phyloP scores from a whole-genome alignment of 1,140 invertebrate genomes.

The Saccostrea glomerata region DNA sequence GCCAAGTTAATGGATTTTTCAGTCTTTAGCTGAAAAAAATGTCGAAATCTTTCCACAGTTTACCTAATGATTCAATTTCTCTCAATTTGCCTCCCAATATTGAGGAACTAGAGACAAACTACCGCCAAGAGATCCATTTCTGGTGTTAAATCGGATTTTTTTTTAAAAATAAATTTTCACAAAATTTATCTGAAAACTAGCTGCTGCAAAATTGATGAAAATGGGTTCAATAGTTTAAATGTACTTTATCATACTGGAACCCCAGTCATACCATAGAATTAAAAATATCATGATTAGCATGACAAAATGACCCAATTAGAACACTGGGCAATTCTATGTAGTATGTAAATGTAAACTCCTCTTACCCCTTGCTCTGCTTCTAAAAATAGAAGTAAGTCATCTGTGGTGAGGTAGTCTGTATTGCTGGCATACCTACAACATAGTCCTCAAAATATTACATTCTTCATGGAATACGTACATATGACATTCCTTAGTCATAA shows the following conservation, averaged over 20 bases:
- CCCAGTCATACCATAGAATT: not conserved
- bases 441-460: not conserved
- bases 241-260: too few relatives aligned
- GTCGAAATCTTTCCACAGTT: not conserved
- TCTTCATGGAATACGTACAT: not conserved
- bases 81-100: not conserved
- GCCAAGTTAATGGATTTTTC: not conserved
- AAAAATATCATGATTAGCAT: too few relatives aligned
- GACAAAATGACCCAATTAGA: not conserved
- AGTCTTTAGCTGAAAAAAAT: not conserved
- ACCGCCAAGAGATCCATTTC: not conserved
- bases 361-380: slow-evolving; percentile 84
- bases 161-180: too few relatives aligned
- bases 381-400: slow-evolving; percentile 83
- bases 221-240: too few relatives aligned
- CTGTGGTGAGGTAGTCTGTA: slow-evolving; percentile 82
- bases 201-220: too few relatives aligned
- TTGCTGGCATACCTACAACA: slow-evolving; percentile 83
- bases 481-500: not conserved
- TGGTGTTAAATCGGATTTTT: not conserved
- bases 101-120: not conserved
- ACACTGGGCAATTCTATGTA: not conserved
- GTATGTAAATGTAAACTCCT: not conserved
- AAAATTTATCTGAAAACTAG: too few relatives aligned
- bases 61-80: not conserved